Evolutionary conservation across 2,113 vertebrate genomes (phyloP), one percentile per base, ranked within the genome.

Genomic region (Paramisgurnus dabryanus): DNA sequence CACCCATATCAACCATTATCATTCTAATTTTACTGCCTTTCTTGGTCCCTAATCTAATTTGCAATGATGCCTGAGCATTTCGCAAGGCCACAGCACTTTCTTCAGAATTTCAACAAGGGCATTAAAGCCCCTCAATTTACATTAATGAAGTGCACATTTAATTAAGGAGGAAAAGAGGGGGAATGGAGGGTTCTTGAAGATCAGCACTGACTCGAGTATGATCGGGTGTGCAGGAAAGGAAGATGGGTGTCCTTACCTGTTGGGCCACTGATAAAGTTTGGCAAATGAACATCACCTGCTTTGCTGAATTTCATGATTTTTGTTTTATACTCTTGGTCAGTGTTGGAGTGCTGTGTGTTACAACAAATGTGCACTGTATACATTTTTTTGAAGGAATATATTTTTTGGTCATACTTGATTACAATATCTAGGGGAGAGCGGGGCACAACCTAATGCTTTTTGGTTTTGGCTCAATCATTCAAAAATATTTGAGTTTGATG

Each of bases 131-230:
- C 93, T 93, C 95, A 97, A 97, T 98, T 98, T 98, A 96, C 96
- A 98, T 99, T 96, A 99, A 99, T 98, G 96, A 98, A 98, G 97
- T 98, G 95, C 96, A 98, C 96, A 96, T 99, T 98, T 98, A 98
- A 98, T 99, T 98, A 97, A 83, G 94, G 95, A 87, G 89, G 86
- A 81, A 81, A 76, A 93, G 92, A 93, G 94, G 91, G 90, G 93
- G 94, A 94, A 93, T 91, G 93, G 90, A 93, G 93, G 92, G 91
- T 92, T 94, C 92, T 93, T 93, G 89, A 93, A 93, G 90, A 94
- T 89, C 91, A 92, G 92, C 92, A 91, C 70, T 80, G 79, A 92
- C 88, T 60, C 75, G 86, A 92, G 90, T 92, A 90, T 86, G 93
- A 93, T 91, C 87, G 92, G 89, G 50, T 90, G 90, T 94, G 79